Conservation (phyloP, 2,888 invertebrate genomes). For the Blera fallax region DNA sequence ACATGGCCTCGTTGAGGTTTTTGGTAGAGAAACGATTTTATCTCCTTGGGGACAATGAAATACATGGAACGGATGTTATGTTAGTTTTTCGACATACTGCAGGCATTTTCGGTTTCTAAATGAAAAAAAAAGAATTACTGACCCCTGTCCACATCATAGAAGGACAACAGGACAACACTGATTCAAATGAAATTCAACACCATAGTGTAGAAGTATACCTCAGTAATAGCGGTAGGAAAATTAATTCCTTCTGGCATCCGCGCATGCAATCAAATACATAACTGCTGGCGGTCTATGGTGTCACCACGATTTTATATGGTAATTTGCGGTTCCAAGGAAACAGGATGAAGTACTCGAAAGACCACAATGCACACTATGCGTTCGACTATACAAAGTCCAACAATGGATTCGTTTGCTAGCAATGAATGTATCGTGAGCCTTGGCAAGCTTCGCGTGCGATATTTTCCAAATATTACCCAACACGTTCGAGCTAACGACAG, state of each 20-base stretch:
- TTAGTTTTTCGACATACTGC: slow-evolving; percentile 6
- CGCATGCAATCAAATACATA: slow-evolving; percentile 29
- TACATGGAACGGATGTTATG: slow-evolving; percentile 4
- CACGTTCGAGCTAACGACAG: neutral
- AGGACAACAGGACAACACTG: neutral
- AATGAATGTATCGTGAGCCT: neutral
- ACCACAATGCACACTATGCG: neutral
- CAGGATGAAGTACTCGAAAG: neutral
- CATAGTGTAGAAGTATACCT: neutral
- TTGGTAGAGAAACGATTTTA: neutral
- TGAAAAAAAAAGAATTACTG: neutral
- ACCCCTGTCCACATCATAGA: neutral
- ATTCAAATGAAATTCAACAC: slow-evolving; percentile 3
- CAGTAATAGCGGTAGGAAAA: neutral
- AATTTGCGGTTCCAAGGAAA: slow-evolving; percentile 28
- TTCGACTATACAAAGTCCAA: neutral
- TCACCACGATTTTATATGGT: slow-evolving; percentile 18
- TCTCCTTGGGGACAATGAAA: neutral
- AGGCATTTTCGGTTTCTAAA: neutral
- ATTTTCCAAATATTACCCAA: slow-evolving; percentile 5
- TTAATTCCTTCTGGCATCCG: slow-evolving; percentile 16
- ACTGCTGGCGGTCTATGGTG: slow-evolving; percentile 19
- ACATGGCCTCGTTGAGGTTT: slow-evolving; percentile 17
- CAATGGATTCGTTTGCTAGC: neutral
- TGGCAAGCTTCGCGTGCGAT: neutral